Base-by-base conservation (phyloP, 2,888 invertebrate genomes). In the Callimorpha dominula region DNA sequence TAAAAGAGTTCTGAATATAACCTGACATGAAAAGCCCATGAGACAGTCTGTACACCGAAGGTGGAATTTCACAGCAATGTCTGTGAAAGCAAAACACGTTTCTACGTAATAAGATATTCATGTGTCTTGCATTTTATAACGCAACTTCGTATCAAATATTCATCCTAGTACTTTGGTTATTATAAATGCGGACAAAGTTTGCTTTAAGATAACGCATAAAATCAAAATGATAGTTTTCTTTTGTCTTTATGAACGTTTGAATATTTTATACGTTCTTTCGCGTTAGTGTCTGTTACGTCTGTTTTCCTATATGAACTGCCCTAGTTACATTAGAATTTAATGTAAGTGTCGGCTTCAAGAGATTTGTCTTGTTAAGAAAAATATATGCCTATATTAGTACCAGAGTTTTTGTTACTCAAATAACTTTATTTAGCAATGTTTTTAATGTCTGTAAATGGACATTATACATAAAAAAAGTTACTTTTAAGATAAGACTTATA, bases 61-160 rank as follows among this genome's bases (percentile, higher is more conserved):
- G 78, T 82, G 73, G 74, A 67, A 78, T 81, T 79, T 73, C 71
- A 81, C 73, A 60, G 65, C 52, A 42, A 20, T 77, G 79, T 80
- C 81, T 81, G 72, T 78, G 73, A 67, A 88, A 81, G 73, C 87
- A 73, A 79, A 83, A 79, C 89, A 90, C 89, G 89, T 87, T 60
- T 74, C 63, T 52, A 74, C 69, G 67, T 80, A 74, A 81, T 85
- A 87, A 82, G 79, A 85, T 86, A 90, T 88, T 86, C 88, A 87
- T 78, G 81, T 78, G 79, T 83, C 82, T 84, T 86, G 80, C 81
- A 85, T 86, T 85, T 85, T 83, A 77, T 78, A 83, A 82, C 68
- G 76, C 63, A 77, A 80, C 75, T 76, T 72, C 70, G 65, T 63
- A 75, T 79, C 70, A 78, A 76, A 60, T 81, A 80, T 82, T 82